These are phyloP conservation scores for Paradisaea rubra DNA, from an alignment of 2,113 vertebrate species.

Conservation along the genomic window DNA sequence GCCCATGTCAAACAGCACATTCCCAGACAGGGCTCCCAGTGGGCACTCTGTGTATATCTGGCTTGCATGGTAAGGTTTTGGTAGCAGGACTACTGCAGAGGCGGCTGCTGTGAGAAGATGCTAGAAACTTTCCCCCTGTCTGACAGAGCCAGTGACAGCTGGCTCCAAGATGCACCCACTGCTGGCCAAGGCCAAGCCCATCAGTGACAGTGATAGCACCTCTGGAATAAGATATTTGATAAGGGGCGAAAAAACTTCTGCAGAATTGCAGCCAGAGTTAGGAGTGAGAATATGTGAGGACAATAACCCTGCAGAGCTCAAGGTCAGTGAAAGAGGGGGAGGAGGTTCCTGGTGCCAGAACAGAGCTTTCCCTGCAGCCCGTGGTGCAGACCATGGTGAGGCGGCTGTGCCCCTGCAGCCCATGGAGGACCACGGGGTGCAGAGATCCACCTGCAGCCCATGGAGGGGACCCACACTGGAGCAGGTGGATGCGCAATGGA, in stretches of 20 bases:
- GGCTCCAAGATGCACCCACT: not conserved
- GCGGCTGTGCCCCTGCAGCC: not conserved
- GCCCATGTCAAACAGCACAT: not conserved
- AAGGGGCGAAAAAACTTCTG: not conserved
- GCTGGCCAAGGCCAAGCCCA: not conserved
- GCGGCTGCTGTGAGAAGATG: not conserved
- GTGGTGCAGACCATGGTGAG: not conserved
- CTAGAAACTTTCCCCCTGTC: not conserved
- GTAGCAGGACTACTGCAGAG: not conserved
- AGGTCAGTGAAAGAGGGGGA: not conserved
- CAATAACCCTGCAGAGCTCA: not conserved
- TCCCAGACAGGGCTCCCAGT: not conserved
- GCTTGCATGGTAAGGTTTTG: not conserved
- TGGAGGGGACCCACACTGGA: fast-evolving
- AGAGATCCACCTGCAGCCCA: not conserved
- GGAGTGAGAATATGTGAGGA: not conserved
- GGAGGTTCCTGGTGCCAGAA: not conserved
- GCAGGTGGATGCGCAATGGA: not conserved
- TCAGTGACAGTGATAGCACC: too few species aligned
- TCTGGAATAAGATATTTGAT: not conserved
- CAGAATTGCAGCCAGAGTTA: not conserved
- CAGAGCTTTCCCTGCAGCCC: not conserved
- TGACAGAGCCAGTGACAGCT: not conserved
- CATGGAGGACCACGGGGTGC: not conserved
- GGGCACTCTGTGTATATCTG: too few species aligned